Conservation (phyloP, 2,113 vertebrate genomes). For the Thamnaconus septentrionalis region DNA sequence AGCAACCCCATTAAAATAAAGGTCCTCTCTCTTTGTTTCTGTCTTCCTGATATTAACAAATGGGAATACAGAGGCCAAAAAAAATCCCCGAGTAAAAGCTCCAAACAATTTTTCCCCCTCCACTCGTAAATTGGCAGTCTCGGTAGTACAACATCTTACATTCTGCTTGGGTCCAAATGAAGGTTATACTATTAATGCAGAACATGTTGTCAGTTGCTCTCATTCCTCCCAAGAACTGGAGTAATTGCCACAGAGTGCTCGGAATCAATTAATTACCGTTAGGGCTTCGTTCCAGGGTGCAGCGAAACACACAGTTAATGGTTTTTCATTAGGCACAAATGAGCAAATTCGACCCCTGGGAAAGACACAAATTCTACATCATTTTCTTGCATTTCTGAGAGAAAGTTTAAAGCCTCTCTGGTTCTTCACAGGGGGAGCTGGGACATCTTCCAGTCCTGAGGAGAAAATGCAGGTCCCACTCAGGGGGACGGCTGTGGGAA, state of each 20-base stretch:
- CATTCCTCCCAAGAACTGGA: conserved; percentile 68
- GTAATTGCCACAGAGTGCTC: conserved; percentile 74
- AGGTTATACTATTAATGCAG: conserved; percentile 75
- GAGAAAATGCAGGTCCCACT: conserved; percentile 48
- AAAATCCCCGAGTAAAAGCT: conserved; percentile 52
- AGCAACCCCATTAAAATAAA: conserved; percentile 60
- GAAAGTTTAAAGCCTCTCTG: conserved; percentile 61
- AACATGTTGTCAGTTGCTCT: conserved; percentile 62
- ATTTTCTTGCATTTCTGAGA: conserved; percentile 71
- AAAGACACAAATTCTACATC: conserved; percentile 66
- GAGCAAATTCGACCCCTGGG: conserved; percentile 77
- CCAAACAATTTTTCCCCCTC: conserved; percentile 47
- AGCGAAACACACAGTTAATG: conserved; percentile 59
- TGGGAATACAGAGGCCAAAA: conserved; percentile 30
- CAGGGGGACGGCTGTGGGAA: conserved; percentile 44
- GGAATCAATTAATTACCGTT: conserved; percentile 81
- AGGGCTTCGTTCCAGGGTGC: conserved; percentile 61
- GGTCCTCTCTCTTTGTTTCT: conserved; percentile 44
- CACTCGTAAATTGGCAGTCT: conserved; percentile 56
- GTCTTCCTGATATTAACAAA: conserved; percentile 53
- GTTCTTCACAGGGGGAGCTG: conserved; percentile 40
- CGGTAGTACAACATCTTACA: conserved; percentile 51
- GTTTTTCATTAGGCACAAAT: conserved; percentile 76
- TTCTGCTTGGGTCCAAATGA: conserved; percentile 67
- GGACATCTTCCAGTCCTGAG: conserved; percentile 61